Base-by-base conservation (phyloP, 2,797 vertebrate species). In the Phoxinus dragarum region DNA sequence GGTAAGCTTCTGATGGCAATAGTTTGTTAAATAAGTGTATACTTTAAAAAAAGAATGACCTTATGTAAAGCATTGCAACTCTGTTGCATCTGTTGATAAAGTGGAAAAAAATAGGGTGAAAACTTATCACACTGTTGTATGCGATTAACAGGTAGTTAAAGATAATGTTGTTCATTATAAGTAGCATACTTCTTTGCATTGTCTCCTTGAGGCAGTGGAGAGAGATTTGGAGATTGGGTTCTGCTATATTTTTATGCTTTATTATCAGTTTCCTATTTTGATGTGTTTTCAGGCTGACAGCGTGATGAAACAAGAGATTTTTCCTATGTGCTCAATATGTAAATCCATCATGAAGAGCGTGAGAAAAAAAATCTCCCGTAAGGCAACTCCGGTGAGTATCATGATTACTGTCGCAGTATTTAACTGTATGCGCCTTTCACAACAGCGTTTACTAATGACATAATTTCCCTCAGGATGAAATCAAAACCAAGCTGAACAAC, bases 331-430 rank as follows among this genome's bases (percentile, higher is more conserved):
- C 79, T 72, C 72, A 83, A 47, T 34, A 0, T 93, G 93, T 69
- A 85, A 91, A 38, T 87, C 66, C 87, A 31, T 86, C 23, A 9
- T 92, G n/a, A 76, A 87, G 0, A 85, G 81, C 8, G 78, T 91
- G 74, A 93, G 89, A 87, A 87, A 83, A 82, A 0, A 0, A 0
- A 0, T 81, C 74, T 12, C 0, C 1, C 0, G 85, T 81, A 1
- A 40, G 0, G 2, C 69, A 86, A 0, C 16, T 0, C 1, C 84
- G 84, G 92, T 92, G 91, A 86, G 68, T 64, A 17, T 36, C 73
- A 27, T 9, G 23, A 56, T 56, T 19, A 3, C 34, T 6, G 12
- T 23, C 0, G 0, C 5, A 19, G 12, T 40, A n/a, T 44, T 59
- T 8, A 75, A 66, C 23, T 16, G 11, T 27, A 6, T 11, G 1